These are phyloP conservation scores for Mus minutoides DNA, from an alignment of 2,797 vertebrate genomes.

Conservation along the genomic window DNA sequence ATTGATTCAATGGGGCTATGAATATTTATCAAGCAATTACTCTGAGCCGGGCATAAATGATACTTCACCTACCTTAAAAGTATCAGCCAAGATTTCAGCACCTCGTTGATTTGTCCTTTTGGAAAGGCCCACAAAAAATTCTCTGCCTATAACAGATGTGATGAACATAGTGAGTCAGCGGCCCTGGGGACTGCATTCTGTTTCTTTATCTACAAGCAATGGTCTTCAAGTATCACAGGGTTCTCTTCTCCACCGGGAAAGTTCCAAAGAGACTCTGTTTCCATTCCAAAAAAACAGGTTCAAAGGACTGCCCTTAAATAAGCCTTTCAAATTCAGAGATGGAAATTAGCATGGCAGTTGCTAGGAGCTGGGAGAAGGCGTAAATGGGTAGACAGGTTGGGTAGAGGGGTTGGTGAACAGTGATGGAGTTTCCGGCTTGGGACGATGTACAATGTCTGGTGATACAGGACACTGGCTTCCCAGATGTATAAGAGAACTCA, in stretches of 20 bases:
- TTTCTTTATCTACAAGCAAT: conserved; percentile 47
- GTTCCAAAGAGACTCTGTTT: not conserved
- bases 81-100: conserved; percentile 97
- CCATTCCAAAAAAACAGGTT: conserved; percentile 37
- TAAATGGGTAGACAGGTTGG: not conserved
- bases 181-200: not conserved
- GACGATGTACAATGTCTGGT: not conserved
- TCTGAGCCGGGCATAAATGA: conserved; percentile 41
- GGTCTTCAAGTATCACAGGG: not conserved
- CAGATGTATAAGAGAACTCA: not conserved
- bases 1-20: conserved; percentile 5
- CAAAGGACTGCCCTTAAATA: not conserved
- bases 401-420: not conserved
- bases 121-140: conserved; percentile 99
- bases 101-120: conserved; percentile 98
- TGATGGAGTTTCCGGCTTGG: not conserved
- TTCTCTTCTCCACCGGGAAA: not conserved
- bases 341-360: not conserved
- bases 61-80: conserved; percentile 93
- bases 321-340: not conserved
- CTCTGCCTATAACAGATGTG: conserved; percentile 90
- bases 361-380: not conserved
- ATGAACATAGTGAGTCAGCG: conserved; percentile 65
- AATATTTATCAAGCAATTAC: conserved; percentile 68
- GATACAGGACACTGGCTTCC: not conserved